Evolutionary conservation across 2,797 vertebrate species (phyloP).

Genomic region (Octomys mimax): DNA sequence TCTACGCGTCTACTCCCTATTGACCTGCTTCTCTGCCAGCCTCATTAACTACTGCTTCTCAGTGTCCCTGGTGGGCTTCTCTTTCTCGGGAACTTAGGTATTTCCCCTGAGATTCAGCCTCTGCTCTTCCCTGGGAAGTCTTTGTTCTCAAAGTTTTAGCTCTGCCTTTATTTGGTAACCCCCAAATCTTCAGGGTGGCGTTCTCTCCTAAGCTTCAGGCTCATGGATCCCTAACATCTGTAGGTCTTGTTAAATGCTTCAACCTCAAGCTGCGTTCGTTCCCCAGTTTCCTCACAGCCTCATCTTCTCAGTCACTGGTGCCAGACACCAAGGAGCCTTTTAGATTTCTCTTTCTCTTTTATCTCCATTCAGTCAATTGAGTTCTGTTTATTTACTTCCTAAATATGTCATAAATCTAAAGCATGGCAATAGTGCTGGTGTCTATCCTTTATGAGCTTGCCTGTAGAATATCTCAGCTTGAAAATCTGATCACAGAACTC

Average conservation of each 20-base stretch:
- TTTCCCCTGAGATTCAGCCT: not conserved
- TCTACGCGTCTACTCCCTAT: not conserved
- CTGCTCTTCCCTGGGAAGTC: not conserved
- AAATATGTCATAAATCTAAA: not conserved
- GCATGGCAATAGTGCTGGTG: not conserved
- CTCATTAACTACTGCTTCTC: not conserved
- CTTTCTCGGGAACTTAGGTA: not conserved
- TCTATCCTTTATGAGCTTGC: not conserved
- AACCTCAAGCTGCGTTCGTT: not conserved
- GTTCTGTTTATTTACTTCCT: slow-evolving; percentile 18
- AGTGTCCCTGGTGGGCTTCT: not conserved
- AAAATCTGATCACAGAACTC: not conserved
- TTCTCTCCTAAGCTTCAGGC: not conserved
- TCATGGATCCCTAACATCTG: not conserved
- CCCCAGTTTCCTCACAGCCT: not conserved
- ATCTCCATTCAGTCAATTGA: not conserved
- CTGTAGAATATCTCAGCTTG: not conserved
- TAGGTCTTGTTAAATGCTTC: not conserved
- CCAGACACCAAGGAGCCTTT: not conserved
- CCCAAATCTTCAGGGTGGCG: not conserved
- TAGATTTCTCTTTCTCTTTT: not conserved
- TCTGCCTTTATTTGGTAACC: not conserved
- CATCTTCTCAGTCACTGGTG: not conserved
- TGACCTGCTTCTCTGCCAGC: not conserved
- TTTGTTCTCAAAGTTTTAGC: not conserved